A percentile compares a stretch with the other conserved stretches of the same genome.
Evolutionary conservation across 2,113 vertebrate genomes (phyloP).

Genomic region (Engraulis encrasicolus): DNA sequence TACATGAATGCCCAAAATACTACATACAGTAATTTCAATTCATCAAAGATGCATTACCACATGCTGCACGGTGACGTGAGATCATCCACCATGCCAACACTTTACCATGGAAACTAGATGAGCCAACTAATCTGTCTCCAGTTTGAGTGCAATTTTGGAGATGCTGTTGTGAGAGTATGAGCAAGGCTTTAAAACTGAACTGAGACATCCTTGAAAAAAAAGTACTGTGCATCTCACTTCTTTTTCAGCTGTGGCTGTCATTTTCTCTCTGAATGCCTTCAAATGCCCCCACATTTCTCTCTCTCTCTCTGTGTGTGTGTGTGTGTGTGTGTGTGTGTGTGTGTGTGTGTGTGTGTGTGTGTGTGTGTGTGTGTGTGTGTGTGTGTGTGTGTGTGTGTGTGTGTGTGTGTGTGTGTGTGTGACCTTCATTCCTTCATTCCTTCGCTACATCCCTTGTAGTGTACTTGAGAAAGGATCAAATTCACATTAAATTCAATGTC

Average conservation of each 20-base stretch:
- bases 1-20: neutral
- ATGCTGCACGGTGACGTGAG: neutral
- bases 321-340: neutral
- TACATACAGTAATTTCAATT: neutral
- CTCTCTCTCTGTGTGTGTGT: neutral
- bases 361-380: neutral
- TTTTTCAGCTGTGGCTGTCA: too few species aligned
- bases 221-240: too few species aligned
- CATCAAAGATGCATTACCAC: neutral
- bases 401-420: neutral
- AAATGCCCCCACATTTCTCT: too few species aligned
- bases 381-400: neutral
- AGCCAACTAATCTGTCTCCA: neutral
- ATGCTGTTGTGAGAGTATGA: too few species aligned
- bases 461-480: neutral
- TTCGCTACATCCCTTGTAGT: neutral
- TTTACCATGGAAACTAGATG: slow-evolving; percentile 19
- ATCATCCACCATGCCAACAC: neutral
- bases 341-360: neutral
- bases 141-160: too few species aligned
- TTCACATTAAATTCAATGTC: neutral
- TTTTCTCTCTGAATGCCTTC: too few species aligned
- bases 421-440: neutral
- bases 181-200: too few species aligned
- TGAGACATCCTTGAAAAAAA: too few species aligned